phyloP scores from a whole-genome alignment of 2,888 invertebrate species.

The Euclidia mi region DNA sequence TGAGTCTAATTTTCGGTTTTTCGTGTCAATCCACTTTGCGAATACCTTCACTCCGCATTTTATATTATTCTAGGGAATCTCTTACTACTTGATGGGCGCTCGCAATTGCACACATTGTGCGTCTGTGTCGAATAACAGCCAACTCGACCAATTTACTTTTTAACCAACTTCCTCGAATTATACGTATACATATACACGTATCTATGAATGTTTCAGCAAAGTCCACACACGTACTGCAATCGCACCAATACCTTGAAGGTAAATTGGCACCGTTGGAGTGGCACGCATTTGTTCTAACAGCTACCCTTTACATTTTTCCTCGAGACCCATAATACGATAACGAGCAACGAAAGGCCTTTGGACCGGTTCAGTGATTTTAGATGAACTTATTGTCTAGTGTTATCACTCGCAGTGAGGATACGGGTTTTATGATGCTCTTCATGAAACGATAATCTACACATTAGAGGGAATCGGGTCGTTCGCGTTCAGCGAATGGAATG shows the following conservation, averaged over 20 bases:
- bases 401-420: constrained; percentile 21
- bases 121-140: no score
- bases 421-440: constrained; percentile 3
- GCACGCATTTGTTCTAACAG: constrained; percentile 50
- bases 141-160: no score
- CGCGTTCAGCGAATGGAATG: not conserved
- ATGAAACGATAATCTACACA: not conserved
- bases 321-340: constrained; percentile 49
- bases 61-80: no score
- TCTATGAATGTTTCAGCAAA: not conserved
- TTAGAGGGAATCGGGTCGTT: not conserved
- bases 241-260: constrained; percentile 6
- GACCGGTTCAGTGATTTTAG: constrained; percentile 35
- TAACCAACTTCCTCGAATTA: no score
- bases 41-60: no score
- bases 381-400: constrained; percentile 29
- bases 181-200: no score
- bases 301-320: constrained; percentile 38
- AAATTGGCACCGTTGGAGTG: constrained; percentile 45
- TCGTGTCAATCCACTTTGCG: no score
- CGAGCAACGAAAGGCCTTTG: constrained; percentile 29
- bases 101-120: no score
- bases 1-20: no score
- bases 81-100: no score
- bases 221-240: constrained; percentile 18